Base-by-base conservation (phyloP, 2,113 vertebrate species). In the Sturnus vulgaris region DNA sequence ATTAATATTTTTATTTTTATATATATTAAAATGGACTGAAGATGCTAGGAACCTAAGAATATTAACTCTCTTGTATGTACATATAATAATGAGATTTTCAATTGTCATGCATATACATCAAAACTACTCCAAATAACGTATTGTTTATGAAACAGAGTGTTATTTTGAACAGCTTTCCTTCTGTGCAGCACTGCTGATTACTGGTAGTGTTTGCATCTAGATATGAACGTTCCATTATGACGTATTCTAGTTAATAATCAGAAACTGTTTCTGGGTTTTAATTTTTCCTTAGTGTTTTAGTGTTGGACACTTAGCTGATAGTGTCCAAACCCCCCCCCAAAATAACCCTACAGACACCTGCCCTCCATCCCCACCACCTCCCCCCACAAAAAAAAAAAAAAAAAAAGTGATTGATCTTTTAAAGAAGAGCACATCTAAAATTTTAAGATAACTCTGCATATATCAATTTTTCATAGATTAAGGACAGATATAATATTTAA, bases 171-270 rank as follows among this genome's bases (percentile, higher is more conserved):
- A 65, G 4, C 4, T 47, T 70, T 79, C 49, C 30, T 73, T 90
- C 52, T 72, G 14, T 71, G 15, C 19, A 64, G 4, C 28, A 37
- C 18, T 75, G 15, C 16, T 72, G 33, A 37, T 46, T 71, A 87
- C 44, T 64, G 24, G 0, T 46, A 53, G 0, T 0, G 0, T 49
- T 87, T 82, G 4, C 13, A 14, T 50, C 19, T 70, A 44, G 27
- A 42, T 63, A 16, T 23, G 31, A 78, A 15, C 4, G 60, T 86
- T 90, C 9, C 3, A 9, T 63, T 79, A 63, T 63, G 20, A 39
- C 23, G 2, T 14, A 31, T 70, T 55, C 15, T 70, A 73, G 10
- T 13, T 56, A n/a, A 66, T 39, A 86, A 84, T 46, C 11, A 50
- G 30, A 50, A 5, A 15, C 4, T 14, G 8, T 14, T 90, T 39